These are phyloP conservation scores for Drosophila histrio DNA, from an alignment of 2,888 invertebrate species.

Conservation along the genomic window DNA sequence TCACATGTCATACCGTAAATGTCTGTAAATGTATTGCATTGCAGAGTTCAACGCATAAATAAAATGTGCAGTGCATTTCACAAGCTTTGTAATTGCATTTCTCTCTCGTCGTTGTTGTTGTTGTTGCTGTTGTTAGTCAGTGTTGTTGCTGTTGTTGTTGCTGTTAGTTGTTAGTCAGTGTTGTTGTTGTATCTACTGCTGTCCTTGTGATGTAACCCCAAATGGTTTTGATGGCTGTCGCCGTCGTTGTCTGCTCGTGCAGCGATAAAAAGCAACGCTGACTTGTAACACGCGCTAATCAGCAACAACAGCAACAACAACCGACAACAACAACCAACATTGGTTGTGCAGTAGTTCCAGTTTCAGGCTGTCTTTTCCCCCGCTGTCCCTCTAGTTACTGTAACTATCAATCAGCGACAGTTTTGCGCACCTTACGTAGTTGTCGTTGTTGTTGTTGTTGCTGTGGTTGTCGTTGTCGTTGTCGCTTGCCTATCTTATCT, in stretches of 20 bases:
- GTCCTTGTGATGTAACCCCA: conserved; percentile 61
- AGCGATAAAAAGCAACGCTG: conserved; percentile 48
- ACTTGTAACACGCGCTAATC: conserved; percentile 75
- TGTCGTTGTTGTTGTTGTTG: conserved; percentile 17
- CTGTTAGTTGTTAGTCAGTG: conserved; percentile 1
- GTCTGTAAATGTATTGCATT: neutral
- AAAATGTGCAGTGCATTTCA: conserved; percentile 51
- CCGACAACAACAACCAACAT: conserved; percentile 20
- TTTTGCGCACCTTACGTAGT: conserved; percentile 65
- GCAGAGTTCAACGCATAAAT: conserved; percentile 36
- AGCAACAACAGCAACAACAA: conserved; percentile 25
- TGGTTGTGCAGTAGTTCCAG: conserved; percentile 24
- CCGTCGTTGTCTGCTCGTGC: conserved; percentile 55
- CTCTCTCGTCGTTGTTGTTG: conserved; percentile 4
- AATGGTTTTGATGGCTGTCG: conserved; percentile 54
- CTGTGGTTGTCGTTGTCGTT: conserved; percentile 23
- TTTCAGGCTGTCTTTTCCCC: conserved; percentile 6
- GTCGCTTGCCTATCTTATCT: conserved; percentile 61
- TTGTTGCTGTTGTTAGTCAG: conserved; percentile 12
- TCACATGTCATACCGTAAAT: neutral
- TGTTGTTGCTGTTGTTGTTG: conserved; percentile 8
- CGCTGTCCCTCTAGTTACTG: neutral
- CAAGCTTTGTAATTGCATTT: conserved; percentile 46
- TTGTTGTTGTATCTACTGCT: conserved; percentile 14
- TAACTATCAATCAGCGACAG: conserved; percentile 65